Evolutionary conservation across 2,797 vertebrate species (phyloP).

Genomic region (Megalops cyprinoides): DNA sequence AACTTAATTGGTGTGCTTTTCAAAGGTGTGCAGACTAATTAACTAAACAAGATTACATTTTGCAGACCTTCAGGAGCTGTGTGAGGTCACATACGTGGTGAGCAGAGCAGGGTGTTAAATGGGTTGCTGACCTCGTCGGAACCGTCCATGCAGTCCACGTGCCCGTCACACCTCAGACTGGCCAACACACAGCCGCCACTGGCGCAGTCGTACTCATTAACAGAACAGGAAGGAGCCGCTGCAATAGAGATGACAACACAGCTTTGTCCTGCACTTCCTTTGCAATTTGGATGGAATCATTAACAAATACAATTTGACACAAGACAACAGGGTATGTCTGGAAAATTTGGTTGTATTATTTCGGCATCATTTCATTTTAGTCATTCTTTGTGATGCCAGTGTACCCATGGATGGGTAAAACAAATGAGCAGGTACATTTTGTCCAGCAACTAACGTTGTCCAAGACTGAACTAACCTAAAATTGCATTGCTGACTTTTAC

Average conservation of each 20-base stretch:
- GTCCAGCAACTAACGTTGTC: too few species aligned
- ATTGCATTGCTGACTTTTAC: too few species aligned
- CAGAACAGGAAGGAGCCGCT: slow-evolving; percentile 80
- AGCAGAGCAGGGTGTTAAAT: not conserved
- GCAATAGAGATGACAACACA: slow-evolving; percentile 46
- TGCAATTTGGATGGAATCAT: too few species aligned
- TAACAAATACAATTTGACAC: too few species aligned
- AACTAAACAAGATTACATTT: not conserved
- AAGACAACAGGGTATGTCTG: too few species aligned
- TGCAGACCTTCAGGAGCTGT: not conserved
- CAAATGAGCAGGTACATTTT: too few species aligned
- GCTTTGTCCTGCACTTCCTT: not conserved
- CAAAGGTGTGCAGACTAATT: too few species aligned
- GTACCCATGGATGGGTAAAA: too few species aligned
- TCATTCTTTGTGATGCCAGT: not conserved
- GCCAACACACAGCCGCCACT: slow-evolving; percentile 79
- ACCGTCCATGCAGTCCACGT: slow-evolving; percentile 80
- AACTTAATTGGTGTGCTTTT: not conserved
- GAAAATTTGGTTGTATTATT: too few species aligned
- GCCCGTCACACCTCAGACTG: slow-evolving; percentile 78
- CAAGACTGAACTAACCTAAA: too few species aligned
- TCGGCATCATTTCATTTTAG: too few species aligned
- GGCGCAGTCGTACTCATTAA: slow-evolving; percentile 80
- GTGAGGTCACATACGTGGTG: not conserved
- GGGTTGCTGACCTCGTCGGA: slow-evolving; percentile 80